Evolutionary conservation across 2,113 vertebrate species (phyloP), one percentile per base, ranked within the genome.

Genomic region (Crotophaga sulcirostris): DNA sequence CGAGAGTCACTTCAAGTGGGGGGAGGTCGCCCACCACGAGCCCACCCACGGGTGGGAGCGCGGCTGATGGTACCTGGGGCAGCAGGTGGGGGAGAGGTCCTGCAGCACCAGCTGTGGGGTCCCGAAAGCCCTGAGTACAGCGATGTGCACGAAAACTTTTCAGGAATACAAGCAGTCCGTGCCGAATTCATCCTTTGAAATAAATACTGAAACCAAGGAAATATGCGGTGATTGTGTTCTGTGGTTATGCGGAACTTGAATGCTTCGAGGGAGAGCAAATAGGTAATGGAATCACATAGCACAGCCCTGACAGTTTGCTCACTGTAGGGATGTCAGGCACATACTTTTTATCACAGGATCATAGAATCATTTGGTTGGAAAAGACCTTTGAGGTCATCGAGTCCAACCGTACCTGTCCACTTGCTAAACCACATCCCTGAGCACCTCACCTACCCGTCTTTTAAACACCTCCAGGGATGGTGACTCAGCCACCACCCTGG

Each of bases 101-200:
- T 10, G 6, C 40, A 1, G 56, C 49, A 3, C 18, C 2, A 1
- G 0, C 1, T 3, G 34, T 1, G 52, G 0, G 34, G 16, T 33
- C 8, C 72, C 16, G 5, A 13, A 10, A 76, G 60, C 63, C 20
- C 24, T 2, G 40, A 1, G 1, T 0, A 7, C 34, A 6, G 38
- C 2, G 2, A 3, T 1, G 66, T 0, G 0, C 4, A 3, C 5
- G 40, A 2, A 63, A 87, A 84, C n/a, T 84, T 82, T n/a, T 7
- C 69, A 11, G 85, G 74, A 62, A 23, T 5, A 5, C 29, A 16
- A 5, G 31, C 8, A 1, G 29, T 8, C 42, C 1, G 25, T 4
- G 58, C 1, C 7, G 44, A 44, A 54, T 60, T 34, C 10, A 2
- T 20, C 54, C 33, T 47, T 20, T 3, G 25, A 51, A 63, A 75